A percentile compares a stretch with the other conserved stretches of the same genome.
Conservation (phyloP, 2,113 vertebrate species). For the Amphilophus citrinellus region DNA sequence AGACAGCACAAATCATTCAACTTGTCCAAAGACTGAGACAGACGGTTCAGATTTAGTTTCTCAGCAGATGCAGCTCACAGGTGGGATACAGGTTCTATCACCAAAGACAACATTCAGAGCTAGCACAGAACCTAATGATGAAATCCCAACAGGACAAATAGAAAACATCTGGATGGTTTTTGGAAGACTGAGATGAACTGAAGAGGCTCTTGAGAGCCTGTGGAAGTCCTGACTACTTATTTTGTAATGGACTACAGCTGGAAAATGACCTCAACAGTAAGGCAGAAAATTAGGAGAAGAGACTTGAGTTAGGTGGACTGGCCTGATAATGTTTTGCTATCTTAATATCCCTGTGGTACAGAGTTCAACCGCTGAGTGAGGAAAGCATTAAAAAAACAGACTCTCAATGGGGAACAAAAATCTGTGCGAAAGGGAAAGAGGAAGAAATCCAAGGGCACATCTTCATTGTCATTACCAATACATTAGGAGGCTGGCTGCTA, state of each 20-base stretch:
- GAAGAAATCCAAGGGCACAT: constrained; percentile 4
- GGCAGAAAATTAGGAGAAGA: not conserved
- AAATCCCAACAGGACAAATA: constrained; percentile 3
- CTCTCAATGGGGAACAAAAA: constrained; percentile 1
- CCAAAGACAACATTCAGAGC: not conserved
- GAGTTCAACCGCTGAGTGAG: not conserved
- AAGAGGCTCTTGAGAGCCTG: not conserved
- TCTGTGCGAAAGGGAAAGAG: not conserved
- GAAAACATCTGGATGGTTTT: not conserved
- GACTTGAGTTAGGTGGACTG: not conserved
- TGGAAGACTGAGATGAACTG: not conserved
- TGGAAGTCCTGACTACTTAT: not conserved
- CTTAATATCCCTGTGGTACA: not conserved
- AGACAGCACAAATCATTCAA: not conserved
- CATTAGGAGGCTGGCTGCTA: constrained; percentile 16
- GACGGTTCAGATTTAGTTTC: not conserved
- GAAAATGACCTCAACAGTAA: not conserved
- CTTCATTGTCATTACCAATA: constrained; percentile 26
- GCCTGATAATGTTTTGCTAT: not conserved
- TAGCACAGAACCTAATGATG: not conserved
- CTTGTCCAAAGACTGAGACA: not conserved
- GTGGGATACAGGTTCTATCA: not conserved
- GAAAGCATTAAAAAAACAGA: constrained; percentile 6
- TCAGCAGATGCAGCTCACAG: not conserved
- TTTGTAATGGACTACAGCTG: not conserved